Evolutionary conservation across 2,113 vertebrate genomes (phyloP), one percentile per base, ranked within the genome.

Genomic region (Heloderma charlesbogerti): DNA sequence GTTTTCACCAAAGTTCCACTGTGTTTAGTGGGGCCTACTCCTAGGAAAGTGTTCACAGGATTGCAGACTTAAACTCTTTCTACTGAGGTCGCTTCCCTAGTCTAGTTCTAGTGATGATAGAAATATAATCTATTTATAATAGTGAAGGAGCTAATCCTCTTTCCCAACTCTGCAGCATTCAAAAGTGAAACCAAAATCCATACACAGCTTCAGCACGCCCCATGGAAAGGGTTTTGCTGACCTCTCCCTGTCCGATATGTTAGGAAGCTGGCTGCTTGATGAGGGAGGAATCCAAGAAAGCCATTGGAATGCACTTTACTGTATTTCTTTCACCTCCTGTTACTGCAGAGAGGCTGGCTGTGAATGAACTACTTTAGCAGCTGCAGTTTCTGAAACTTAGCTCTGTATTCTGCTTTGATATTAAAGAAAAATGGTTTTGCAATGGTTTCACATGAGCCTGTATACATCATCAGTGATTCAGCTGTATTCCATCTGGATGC

Each of bases 81-180:
- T 81, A 8, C 2, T 81, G 48, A 9, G 67, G 25, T 87, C 77
- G 92, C 63, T 86, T 92, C 60, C 87, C 83, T 40, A 43, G 87
- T 60, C 67, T 57, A 54, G 2, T 57, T 74, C 10, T 54, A 40
- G 18, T n/a, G 2, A 18, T 40, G 15, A 8, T 13, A 27, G 71
- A 37, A 37, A 72, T n/a, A 57, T 37, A 48, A 82, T 57, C 43
- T 22, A 60, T 82, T 82, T 37, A 57, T 8, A 67, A 40, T 27
- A 29, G 15, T 31, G 67, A 34, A 72, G 48, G 27, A 71, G 71
- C 84, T 71, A 48, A 31, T 69, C 27, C 15, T n/a, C 6, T 60
- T 20, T 48, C 63, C 31, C 31, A 60, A 57, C 12, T 87, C n/a
- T 40, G 54, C 25, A 77, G 6, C 37, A 45, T 45, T 85, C 63